These are phyloP conservation scores for Pseudomyrmex dendroicus DNA, from an alignment of 1,140 invertebrate species.

Conservation along the genomic window DNA sequence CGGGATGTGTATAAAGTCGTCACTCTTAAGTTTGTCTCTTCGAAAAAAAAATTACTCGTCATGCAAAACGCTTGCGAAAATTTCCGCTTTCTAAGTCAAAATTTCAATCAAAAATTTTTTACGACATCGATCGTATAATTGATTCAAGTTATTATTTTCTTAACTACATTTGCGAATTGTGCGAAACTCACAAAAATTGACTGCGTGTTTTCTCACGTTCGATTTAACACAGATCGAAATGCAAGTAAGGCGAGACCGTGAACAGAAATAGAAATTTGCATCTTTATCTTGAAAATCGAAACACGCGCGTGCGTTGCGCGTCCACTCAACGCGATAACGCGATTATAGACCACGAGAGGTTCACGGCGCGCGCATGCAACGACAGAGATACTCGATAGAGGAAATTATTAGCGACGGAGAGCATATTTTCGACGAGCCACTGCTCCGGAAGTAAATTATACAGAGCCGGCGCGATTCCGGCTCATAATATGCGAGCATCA, in stretches of 20 bases:
- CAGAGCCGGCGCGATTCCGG: background rate
- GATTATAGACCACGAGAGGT: background rate
- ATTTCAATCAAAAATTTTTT: background rate
- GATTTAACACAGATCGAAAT: too few relatives aligned
- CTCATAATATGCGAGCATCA: background rate
- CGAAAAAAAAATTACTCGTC: background rate
- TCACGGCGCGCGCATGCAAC: background rate
- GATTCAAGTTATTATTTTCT: background rate
- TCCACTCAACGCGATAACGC: too few relatives aligned
- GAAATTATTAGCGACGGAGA: slow-evolving; percentile 35
- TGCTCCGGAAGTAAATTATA: slow-evolving; percentile 50
- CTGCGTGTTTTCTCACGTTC: too few relatives aligned
- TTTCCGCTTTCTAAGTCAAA: background rate
- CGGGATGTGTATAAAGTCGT: slow-evolving; percentile 7
- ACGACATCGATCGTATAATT: background rate
- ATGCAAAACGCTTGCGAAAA: background rate
- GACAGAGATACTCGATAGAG: background rate
- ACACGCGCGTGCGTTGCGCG: too few relatives aligned
- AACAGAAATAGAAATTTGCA: too few relatives aligned
- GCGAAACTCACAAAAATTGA: too few relatives aligned
- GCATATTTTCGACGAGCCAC: slow-evolving; percentile 41
- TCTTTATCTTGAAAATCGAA: too few relatives aligned
- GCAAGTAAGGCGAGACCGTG: too few relatives aligned
- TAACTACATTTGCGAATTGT: too few relatives aligned
- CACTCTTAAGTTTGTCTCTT: background rate